Evolutionary conservation across 2,888 invertebrate genomes (phyloP), one percentile per base, ranked within the genome.

Genomic region (Ichneumon xanthorius): DNA sequence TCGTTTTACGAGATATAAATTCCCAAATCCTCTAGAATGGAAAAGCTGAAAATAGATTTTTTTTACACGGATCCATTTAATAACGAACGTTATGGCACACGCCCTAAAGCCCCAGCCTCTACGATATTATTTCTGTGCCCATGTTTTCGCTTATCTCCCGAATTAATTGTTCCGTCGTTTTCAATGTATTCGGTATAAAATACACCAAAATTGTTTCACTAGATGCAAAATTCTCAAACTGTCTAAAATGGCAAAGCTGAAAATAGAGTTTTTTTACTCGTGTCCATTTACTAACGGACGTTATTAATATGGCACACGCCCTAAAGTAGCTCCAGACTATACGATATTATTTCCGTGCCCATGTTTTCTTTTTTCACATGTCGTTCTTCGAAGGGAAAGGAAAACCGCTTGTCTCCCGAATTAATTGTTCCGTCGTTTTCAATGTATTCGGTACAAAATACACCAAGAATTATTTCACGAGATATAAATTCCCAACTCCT

Each of bases 51-150:
- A 70, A 78, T 78, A 78, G 70, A 58, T 53, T 37, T 37, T 37
- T 26, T 45, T 81, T 22, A 40, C 58, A 55, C 63, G 45, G 30
- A 63, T 77, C 45, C 30, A 55, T 65, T 58, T 9, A 22, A n/a
- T 58, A 26, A 58, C 26, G 16, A 4, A 58, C 19, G 26, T 19
- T 58, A 2, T 2, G 2, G 11, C 26, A 22, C 55, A 11, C 55
- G 55, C 55, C 55, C 22, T 26, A 26, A 11, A 58, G 22, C 55
- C 11, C 22, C 11, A 19, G 45, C 22, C 22, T 26, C 4, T 58
- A 58, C 22, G 76, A 76, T 76, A 76, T 76, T 76, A 48, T 75
- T 81, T 75, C 75, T 40, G 67, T 61, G 11, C 48, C 37, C 68
- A 6, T 76, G 45, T 40, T 53, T 48, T 72, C 22, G 58, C 33